Evolutionary conservation across 1,140 invertebrate genomes (phyloP), one percentile per base, ranked within the genome.

Genomic region (Magallana angulata): DNA sequence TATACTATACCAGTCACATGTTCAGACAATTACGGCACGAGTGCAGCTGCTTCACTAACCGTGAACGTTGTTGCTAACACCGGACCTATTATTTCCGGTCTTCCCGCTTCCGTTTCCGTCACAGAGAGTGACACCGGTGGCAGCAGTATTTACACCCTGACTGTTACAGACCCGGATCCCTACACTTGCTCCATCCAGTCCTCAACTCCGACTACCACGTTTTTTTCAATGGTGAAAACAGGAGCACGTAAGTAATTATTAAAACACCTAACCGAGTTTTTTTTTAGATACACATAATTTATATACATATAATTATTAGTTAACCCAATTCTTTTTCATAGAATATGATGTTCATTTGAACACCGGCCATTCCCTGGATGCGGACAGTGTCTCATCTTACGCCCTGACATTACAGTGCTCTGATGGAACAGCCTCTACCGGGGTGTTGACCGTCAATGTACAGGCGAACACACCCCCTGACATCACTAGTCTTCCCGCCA

Each of bases 1-100:
- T 87, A 87, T 80, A 16, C 56, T 30, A 57, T 87, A 57, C 83
- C 86, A 16, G 71, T 87, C 24, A 84, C 56, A 24, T 87, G 86
- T 30, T 58, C 82, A 18, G 86, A 87, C 57, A 56, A 36, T 16
- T 80, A 59, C 4, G 87, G 84, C 7, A 18, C 83, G 7, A 59
- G 71, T 7, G 58, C 84, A n/a, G 84, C 57, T 11, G 16, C n/a
- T 62, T 71, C 68, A 4, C 60, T 88, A 11, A 82, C 80, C 2
- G 76, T 85, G 14, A 58, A 82, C n/a, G 80, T 88, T 8, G 82
- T 59, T 1, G 11, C 58, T 12, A 88, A 88, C 57, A 24, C 36
- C 8, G 59, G 36, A n/a, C 87, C 87, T 1, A 11, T 60, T 2
- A 12, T 88, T 11, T 64, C 48, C n/a, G 62, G 62, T 14, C 76